Conservation (phyloP, 2,888 invertebrate genomes). For the Cephalotes varians region DNA sequence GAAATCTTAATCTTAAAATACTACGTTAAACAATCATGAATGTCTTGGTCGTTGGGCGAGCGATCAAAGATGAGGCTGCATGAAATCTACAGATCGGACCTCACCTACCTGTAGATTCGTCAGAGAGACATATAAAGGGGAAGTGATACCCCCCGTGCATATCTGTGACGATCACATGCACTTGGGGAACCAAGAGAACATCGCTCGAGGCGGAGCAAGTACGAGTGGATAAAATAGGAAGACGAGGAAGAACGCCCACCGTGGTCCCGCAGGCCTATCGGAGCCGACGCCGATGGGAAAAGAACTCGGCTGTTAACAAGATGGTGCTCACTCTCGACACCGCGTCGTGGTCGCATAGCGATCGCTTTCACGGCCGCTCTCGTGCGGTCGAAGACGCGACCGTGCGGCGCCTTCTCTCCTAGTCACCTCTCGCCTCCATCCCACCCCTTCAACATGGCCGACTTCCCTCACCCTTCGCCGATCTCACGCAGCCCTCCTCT, state of each 20-base stretch:
- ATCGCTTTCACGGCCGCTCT: conserved; percentile 65
- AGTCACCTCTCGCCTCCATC: conserved; percentile 60
- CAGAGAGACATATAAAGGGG: background rate
- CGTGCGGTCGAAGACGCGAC: conserved; percentile 68
- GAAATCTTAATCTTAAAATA: conserved; percentile 18
- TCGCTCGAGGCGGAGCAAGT: conserved; percentile 82
- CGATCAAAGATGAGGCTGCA: background rate
- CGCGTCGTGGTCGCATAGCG: conserved; percentile 65
- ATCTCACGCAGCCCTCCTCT: conserved; percentile 62
- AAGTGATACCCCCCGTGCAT: conserved; percentile 42
- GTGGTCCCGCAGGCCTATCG: conserved; percentile 81
- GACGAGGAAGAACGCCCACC: conserved; percentile 83
- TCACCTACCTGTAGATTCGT: conserved; percentile 50
- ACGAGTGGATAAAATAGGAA: conserved; percentile 82
- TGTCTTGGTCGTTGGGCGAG: background rate
- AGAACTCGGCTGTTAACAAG: conserved; percentile 84
- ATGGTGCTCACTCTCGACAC: conserved; percentile 81
- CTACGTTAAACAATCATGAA: background rate
- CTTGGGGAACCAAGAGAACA: conserved; percentile 64
- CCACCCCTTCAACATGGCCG: conserved; percentile 82
- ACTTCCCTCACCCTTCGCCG: conserved; percentile 74
- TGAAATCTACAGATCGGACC: conserved; percentile 5
- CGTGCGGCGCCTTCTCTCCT: conserved; percentile 66
- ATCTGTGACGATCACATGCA: conserved; percentile 65
- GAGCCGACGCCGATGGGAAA: conserved; percentile 81